These are phyloP conservation scores for Cyphomyrmex costatus DNA, from an alignment of 1,140 invertebrate species.

Conservation along the genomic window DNA sequence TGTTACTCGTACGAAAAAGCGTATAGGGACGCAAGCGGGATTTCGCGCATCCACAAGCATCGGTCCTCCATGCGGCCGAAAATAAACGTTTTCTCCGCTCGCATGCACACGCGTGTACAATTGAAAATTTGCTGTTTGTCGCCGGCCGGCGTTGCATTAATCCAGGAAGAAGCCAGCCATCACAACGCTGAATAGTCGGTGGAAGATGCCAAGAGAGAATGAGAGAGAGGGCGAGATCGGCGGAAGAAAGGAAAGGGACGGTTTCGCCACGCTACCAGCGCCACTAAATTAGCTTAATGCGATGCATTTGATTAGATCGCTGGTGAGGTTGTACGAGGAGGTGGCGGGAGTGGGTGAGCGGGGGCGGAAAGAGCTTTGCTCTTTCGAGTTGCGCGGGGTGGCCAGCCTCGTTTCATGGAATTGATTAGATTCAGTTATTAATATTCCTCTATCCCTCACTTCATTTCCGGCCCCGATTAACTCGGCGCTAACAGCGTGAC, in stretches of 20 bases:
- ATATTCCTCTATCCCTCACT: conserved; percentile 86
- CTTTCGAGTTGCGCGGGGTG: conserved; percentile 77
- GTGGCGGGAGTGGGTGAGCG: conserved; percentile 54
- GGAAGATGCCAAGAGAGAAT: conserved; percentile 23
- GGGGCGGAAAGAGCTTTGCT: conserved; percentile 65
- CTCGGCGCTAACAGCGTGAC: conserved; percentile 85
- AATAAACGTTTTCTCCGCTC: conserved; percentile 36
- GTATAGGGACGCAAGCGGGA: background rate
- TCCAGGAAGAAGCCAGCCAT: conserved; percentile 60
- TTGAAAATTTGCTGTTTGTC: conserved; percentile 73
- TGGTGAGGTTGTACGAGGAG: conserved; percentile 67
- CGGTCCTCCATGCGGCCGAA: conserved; percentile 29
- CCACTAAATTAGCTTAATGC: conserved; percentile 83
- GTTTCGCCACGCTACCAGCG: conserved; percentile 80
- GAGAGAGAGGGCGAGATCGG: background rate
- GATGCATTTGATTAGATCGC: conserved; percentile 85
- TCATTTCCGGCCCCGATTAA: conserved; percentile 86
- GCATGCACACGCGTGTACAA: conserved; percentile 55
- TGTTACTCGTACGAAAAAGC: conserved; percentile 22
- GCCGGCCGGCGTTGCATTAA: conserved; percentile 65
- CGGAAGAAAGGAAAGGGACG: conserved; percentile 46
- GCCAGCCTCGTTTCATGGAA: conserved; percentile 83
- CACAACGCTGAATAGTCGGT: conserved; percentile 45
- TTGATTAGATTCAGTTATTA: conserved; percentile 87
- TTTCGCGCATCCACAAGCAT: conserved; percentile 50